Base-by-base conservation (phyloP, 37 sponge, comb jelly and placozoan species). In the Theonella swinhoei region DNA sequence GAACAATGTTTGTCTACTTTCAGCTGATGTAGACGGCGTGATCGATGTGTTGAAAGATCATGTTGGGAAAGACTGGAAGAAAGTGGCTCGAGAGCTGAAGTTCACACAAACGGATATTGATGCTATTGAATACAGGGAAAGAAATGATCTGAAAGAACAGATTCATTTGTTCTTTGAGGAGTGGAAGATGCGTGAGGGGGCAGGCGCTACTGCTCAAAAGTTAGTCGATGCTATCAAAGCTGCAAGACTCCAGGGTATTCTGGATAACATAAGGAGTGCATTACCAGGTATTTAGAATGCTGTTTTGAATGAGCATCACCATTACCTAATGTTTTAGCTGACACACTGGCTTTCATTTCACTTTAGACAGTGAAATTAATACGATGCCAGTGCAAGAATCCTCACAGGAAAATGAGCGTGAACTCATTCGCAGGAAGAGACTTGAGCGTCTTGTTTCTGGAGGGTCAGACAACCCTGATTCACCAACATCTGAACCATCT, bases 41-140 rank as follows among this genome's bases (percentile, higher is more conserved):
- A 83, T 86, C 3, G 14, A 23, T 23, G 40, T 28, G 23, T 31
- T 86, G 24, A 43, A 42, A 4, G 64, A 71, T 7, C 42, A 79
- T 22, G 37, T 86, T 63, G 86, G 86, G 23, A 0, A 2, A 4
- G 65, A 79, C 39, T 86, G 86, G 86, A 86, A 79, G 67, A 20
- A 24, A 14, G 62, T 86, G 24, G 86, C 80, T 22, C 38, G 81
- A 54, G 47, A 37, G 32, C 72, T 86, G 43, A 38, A 40, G 2
- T 31, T 86, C 0, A 41, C 42, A 0, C 20, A 4, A 4, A 86
- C 86, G 20, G 86, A 86, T 29, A 70, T 78, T 7, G 86, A 78
- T 26, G 64, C 80, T 0, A 86, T 86, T 72, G 64, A 72, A 30
- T 61, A 72, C 26, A 71, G 29, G 26, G 68, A 86, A 64, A 39